These are phyloP conservation scores for Malurus alboscapulatus DNA, from an alignment of 2,113 vertebrate genomes.

Conservation along the genomic window DNA sequence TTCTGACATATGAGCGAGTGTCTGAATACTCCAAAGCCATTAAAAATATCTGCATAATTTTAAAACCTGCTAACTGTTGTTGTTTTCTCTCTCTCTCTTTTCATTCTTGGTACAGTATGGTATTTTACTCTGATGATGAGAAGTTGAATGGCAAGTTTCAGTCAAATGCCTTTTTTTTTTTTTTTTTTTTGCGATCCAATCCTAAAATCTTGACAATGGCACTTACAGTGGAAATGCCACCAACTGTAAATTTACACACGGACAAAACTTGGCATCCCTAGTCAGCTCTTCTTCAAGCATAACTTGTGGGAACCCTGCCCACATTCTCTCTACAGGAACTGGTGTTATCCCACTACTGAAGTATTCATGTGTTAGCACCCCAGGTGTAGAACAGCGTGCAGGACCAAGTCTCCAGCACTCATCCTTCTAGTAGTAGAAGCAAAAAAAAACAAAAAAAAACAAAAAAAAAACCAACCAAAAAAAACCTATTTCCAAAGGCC, in stretches of 20 bases:
- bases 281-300: slow-evolving; percentile 32
- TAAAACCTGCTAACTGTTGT: slow-evolving; percentile 76
- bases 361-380: slow-evolving; percentile 1
- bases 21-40: slow-evolving; percentile 75
- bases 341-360: slow-evolving; percentile 27
- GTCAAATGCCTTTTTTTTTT: slow-evolving; percentile 45
- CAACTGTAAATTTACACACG: slow-evolving; percentile 64
- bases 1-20: slow-evolving; percentile 76
- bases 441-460: neutral
- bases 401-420: neutral
- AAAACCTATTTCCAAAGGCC: neutral
- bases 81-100: slow-evolving; percentile 63
- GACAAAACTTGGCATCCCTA: slow-evolving; percentile 52
- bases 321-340: slow-evolving; percentile 28
- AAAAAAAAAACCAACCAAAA: neutral
- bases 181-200: slow-evolving; percentile 4
- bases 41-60: slow-evolving; percentile 78
- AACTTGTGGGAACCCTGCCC: slow-evolving; percentile 54
- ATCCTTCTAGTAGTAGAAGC: neutral
- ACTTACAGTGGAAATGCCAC: slow-evolving; percentile 67
- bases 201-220: slow-evolving; percentile 70
- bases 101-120: slow-evolving; percentile 65
- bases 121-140: slow-evolving; percentile 66
- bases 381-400: neutral
- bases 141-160: slow-evolving; percentile 72